Conservation (phyloP, 2,113 vertebrate genomes). For the Columba livia region DNA sequence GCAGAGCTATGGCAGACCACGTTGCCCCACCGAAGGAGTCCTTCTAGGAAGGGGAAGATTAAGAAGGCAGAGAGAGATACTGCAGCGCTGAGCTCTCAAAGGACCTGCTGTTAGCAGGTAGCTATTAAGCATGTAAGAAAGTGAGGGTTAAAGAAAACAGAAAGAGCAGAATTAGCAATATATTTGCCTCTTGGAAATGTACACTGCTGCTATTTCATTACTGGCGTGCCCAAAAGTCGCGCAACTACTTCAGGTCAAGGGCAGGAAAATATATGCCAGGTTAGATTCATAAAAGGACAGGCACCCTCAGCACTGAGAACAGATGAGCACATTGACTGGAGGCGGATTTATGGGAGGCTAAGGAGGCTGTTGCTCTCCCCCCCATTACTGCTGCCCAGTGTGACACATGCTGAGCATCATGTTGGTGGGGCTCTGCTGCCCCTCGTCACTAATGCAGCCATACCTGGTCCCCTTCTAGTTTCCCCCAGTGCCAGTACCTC, state of each 20-base stretch:
- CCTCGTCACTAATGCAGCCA: fast-evolving
- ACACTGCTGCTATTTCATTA: background rate
- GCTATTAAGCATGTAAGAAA: background rate
- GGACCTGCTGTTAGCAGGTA: background rate
- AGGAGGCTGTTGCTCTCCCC: background rate
- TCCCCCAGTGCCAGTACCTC: background rate
- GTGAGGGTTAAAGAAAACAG: background rate
- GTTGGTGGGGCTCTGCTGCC: background rate
- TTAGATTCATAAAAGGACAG: slow-evolving; percentile 1
- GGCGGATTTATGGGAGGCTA: background rate
- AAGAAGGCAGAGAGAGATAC: background rate
- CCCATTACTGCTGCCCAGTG: fast-evolving
- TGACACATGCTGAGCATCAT: background rate
- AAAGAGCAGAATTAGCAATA: background rate
- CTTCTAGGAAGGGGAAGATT: background rate
- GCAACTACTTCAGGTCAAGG: background rate
- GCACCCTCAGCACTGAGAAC: background rate
- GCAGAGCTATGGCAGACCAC: background rate
- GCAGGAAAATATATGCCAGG: background rate
- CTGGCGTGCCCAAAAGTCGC: background rate
- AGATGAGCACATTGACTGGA: background rate
- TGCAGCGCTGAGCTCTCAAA: background rate
- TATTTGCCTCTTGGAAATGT: background rate
- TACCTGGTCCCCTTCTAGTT: background rate
- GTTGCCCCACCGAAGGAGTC: background rate